These are phyloP conservation scores for Platycheirus rosarum DNA, from an alignment of 2,888 invertebrate genomes.

Conservation along the genomic window DNA sequence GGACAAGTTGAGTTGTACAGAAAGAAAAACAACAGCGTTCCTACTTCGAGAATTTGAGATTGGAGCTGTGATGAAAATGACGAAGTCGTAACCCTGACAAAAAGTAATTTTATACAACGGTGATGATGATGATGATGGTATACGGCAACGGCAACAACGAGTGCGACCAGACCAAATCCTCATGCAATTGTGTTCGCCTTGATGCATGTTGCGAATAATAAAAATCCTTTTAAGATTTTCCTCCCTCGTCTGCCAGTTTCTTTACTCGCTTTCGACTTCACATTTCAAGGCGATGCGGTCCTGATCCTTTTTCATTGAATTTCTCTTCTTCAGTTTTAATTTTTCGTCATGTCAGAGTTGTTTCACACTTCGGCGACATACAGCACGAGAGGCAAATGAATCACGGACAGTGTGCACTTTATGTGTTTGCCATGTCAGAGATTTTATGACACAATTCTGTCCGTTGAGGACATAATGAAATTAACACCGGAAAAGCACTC, in stretches of 20 bases:
- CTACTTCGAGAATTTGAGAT: slow-evolving; percentile 8
- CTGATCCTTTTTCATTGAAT: slow-evolving; percentile 28
- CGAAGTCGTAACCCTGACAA: slow-evolving; percentile 70
- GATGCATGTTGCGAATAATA: slow-evolving; percentile 76
- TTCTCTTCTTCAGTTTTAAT: neutral
- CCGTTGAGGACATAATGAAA: slow-evolving; percentile 72
- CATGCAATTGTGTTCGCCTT: slow-evolving; percentile 52
- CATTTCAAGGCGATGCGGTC: neutral
- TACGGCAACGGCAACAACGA: slow-evolving; percentile 39
- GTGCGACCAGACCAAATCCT: slow-evolving; percentile 10
- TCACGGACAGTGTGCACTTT: slow-evolving; percentile 48
- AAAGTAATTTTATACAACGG: slow-evolving; percentile 69
- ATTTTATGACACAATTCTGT: slow-evolving; percentile 69
- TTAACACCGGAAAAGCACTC: slow-evolving; percentile 72
- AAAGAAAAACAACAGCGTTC: slow-evolving; percentile 7
- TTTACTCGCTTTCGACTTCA: neutral
- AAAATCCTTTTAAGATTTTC: slow-evolving; percentile 78
- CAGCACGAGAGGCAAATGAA: slow-evolving; percentile 21
- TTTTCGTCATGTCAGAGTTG: slow-evolving; percentile 44
- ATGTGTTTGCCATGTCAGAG: slow-evolving; percentile 48
- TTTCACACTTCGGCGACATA: slow-evolving; percentile 3
- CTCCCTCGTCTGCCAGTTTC: neutral
- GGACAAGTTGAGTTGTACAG: slow-evolving; percentile 2
- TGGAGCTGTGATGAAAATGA: slow-evolving; percentile 29
- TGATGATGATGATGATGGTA: slow-evolving; percentile 50